Conservation (phyloP, 2,113 vertebrate genomes). For the Sminthopsis crassicaudata region DNA sequence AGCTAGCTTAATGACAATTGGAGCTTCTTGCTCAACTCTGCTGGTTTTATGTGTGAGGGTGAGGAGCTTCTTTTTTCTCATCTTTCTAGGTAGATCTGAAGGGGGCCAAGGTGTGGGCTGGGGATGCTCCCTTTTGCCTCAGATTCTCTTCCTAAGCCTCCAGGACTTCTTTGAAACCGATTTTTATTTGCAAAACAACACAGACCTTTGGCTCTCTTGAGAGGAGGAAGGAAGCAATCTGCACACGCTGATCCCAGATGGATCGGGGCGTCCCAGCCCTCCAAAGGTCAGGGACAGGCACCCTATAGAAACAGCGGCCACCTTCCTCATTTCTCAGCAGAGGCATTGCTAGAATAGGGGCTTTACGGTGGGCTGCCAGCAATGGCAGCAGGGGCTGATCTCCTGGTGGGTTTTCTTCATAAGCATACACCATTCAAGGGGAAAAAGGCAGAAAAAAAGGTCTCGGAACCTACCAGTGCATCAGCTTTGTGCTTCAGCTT, state of each 20-base stretch:
- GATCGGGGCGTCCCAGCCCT: neutral
- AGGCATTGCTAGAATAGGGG: neutral
- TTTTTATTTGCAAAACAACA: constrained; percentile 3
- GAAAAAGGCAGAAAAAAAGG: accelerated
- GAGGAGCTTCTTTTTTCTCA: neutral
- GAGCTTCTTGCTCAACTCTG: neutral
- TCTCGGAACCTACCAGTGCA: constrained; percentile 89
- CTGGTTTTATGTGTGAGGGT: neutral
- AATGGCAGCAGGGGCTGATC: neutral
- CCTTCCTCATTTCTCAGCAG: neutral
- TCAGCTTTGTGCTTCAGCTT: constrained; percentile 97
- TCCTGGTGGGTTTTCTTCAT: constrained; percentile 18
- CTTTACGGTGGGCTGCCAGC: neutral
- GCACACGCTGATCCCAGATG: neutral
- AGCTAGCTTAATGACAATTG: neutral
- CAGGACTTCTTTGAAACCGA: constrained; percentile 19
- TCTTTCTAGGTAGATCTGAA: neutral
- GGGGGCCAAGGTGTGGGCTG: neutral
- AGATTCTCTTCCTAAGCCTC: neutral
- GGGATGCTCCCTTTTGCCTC: neutral
- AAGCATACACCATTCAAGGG: constrained; percentile 5
- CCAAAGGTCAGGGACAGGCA: neutral
- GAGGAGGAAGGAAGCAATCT: neutral
- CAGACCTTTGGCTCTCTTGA: neutral
- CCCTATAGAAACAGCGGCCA: neutral